Percentiles rank a stretch among this genome's conserved stretches.
phyloP scores from a whole-genome alignment of 2,797 vertebrate species.

The Scolopax rusticola region DNA sequence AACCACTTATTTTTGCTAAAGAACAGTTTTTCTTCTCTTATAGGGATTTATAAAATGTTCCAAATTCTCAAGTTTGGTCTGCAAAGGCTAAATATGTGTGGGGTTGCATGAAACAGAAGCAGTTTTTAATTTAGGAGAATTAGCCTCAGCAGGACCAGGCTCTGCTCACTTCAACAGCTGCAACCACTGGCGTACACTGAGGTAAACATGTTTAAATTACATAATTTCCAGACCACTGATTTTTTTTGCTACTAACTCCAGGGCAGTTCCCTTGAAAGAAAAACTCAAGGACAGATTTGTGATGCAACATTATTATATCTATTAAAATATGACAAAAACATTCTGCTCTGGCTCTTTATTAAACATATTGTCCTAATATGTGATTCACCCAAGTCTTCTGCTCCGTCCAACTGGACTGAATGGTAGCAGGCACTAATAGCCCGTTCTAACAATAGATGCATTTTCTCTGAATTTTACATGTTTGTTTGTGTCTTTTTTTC shows the following conservation, averaged over 20 bases:
- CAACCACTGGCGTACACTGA: constrained; percentile 47
- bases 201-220: constrained; percentile 71
- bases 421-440: background rate
- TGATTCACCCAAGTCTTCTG: background rate
- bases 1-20: background rate
- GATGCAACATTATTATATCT: constrained; percentile 27
- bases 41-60: background rate
- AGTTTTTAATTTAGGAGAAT: constrained; percentile 52
- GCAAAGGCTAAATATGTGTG: background rate
- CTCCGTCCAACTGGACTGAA: background rate
- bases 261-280: constrained; percentile 70
- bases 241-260: constrained; percentile 68
- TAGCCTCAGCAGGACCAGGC: background rate
- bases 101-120: background rate
- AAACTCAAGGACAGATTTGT: constrained; percentile 65
- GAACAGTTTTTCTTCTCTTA: background rate
- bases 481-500: background rate
- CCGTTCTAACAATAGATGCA: background rate
- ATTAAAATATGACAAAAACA: constrained; percentile 38
- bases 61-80: constrained; percentile 35
- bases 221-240: constrained; percentile 66
- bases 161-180: constrained; percentile 44
- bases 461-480: background rate
- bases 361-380: constrained; percentile 9
- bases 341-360: background rate